Base-by-base conservation (phyloP, 2,113 vertebrate genomes). In the Hemichromis elongatus region DNA sequence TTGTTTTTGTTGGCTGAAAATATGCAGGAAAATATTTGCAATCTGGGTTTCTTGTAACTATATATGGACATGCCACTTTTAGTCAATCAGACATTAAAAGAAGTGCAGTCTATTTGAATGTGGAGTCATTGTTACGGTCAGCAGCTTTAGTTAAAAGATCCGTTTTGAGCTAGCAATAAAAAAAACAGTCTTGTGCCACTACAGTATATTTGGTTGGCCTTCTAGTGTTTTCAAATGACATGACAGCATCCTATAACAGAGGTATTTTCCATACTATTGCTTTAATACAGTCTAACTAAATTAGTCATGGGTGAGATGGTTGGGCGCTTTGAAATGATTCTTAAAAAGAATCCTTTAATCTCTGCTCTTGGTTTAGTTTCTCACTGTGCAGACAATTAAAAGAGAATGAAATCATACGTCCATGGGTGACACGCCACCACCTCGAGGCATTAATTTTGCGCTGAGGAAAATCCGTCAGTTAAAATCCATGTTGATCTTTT, bases 331-430 rank as follows among this genome's bases (percentile, higher is more conserved):
- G 81, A 88, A 86, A 90, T 57, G 35, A 83, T 85, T 87, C 84
- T 84, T 84, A 24, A 81, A 85, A 88, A 86, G 35, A 84, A 81
- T 59, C 84, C 77, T 90, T 90, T 88, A 86, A 89, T 89, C 85
- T 88, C 56, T 4, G 18, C 59, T 56, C 77, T 56, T 10, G 80
- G 80, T 92, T 82, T 16, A 85, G 26, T 86, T 40, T 55, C 77
- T 55, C 37, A 12, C 52, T 26, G 66, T 24, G 26, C 14, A 86
- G 73, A 83, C 88, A 89, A 89, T 89, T 89, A 90, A 91, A 83
- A 81, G 81, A 84, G 53, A 89, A 79, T 84, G 50, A 80, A 87
- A 88, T 77, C 59, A 28, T 50, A 85, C 47, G 63, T 89, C 63
- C 82, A 45, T 3, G 37, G 47, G 37, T 90, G 84, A 89, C 80